A percentile compares a stretch with the other conserved stretches of the same genome.
Evolutionary conservation across 1,140 invertebrate species (phyloP).

Genomic region (Saccostrea echinata): DNA sequence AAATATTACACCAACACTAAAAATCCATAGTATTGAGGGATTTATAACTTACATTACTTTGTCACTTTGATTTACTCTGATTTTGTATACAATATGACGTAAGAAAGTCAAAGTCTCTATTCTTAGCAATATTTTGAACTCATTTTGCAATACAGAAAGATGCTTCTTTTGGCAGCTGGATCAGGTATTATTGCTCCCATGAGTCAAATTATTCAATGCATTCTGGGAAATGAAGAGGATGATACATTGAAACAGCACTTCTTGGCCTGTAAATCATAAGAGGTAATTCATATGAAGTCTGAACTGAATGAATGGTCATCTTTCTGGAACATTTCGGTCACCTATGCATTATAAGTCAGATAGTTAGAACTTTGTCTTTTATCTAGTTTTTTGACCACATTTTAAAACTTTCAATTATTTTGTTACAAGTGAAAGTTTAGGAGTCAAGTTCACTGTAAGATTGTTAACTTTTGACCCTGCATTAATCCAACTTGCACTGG

Average conservation of each 20-base stretch:
- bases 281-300: conserved; percentile 83
- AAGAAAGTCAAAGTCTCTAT: too few species aligned
- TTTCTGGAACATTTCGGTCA: conserved; percentile 86
- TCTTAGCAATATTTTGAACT: too few species aligned
- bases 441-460: too few species aligned
- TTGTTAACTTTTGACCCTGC: too few species aligned
- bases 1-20: too few species aligned
- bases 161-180: conserved; percentile 86
- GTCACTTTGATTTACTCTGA: too few species aligned
- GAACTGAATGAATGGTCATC: conserved; percentile 82
- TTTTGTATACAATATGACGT: too few species aligned
- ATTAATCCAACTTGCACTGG: too few species aligned
- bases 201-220: conserved; percentile 82
- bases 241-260: conserved; percentile 83
- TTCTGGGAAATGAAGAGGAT: conserved; percentile 85
- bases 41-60: too few species aligned
- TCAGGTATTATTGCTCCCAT: conserved; percentile 87
- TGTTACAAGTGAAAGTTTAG: neutral
- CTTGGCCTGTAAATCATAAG: conserved; percentile 82
- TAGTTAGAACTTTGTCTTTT: conserved; percentile 47
- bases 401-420: neutral
- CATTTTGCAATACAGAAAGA: conserved; percentile 60
- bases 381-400: too few species aligned
- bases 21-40: too few species aligned
- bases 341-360: conserved; percentile 82